Base-by-base conservation (phyloP, 1,140 invertebrate genomes). In the Armadillidium nasatum region DNA sequence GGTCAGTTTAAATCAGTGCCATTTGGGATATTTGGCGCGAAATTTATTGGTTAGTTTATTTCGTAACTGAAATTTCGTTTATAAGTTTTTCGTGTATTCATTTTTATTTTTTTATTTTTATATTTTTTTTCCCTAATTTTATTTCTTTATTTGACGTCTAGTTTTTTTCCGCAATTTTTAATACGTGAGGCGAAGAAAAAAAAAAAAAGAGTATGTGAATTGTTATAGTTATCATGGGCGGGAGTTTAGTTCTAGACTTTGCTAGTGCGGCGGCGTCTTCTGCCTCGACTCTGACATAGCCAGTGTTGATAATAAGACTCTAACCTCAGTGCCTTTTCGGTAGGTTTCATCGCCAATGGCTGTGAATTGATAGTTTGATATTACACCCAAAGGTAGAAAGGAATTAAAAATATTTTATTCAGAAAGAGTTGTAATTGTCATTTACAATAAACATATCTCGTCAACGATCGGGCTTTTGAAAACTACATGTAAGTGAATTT, bases 261-360 rank as follows among this genome's bases (percentile, higher is more conserved):
- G 50, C 50, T 60, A 60, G 50, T 60, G 50, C 50, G 50, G 7
- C 50, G 50, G 50, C 50, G 50, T 60, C 50, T 60, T 2, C 50
- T 19, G 9, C 9, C 9, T 10, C 46, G 9, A 10, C 7, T 60
- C 11, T 15, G 19, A 60, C 50, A 60, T 33, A 60, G 50, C 50
- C 50, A 60, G 50, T 60, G 50, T 60, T 60, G 50, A 60, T 60
- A 19, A 60, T 13, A 19, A 60, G 50, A 60, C 19, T 19, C 19
- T 15, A 60, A 60, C 50, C 50, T 60, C 50, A 60, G 50, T 60
- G 50, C 50, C 50, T 60, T 33, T 60, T 60, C 50, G 50, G 50
- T 60, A 60, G 50, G 11, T 60, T 60, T 60, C 50, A 19, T 60
- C 50, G 19, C 50, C 50, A 60, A 60, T 60, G 50, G 50, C 50